A percentile compares a stretch with the other conserved stretches of the same genome.
Conservation (phyloP, 2,888 invertebrate genomes). For the Sarcophaga rosellei region DNA sequence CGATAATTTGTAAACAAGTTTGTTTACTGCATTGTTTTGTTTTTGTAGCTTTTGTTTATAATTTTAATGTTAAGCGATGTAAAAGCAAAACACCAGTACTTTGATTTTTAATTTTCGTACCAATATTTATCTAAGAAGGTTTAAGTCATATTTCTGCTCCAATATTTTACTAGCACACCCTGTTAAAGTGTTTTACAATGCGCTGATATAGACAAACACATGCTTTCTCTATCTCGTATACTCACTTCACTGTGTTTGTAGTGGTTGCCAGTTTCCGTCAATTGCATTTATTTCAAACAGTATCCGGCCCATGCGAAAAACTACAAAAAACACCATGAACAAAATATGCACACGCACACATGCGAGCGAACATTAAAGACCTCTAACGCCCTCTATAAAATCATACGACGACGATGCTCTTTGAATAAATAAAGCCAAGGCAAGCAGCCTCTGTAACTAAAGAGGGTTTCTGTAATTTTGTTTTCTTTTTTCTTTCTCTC, state of each 20-base stretch:
- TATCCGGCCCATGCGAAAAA: conserved; percentile 11
- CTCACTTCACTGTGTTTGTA: conserved; percentile 13
- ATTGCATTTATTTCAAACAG: conserved; percentile 57
- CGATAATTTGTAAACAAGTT: too few relatives aligned
- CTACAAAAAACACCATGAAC: conserved; percentile 1
- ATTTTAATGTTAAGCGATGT: too few relatives aligned
- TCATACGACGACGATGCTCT: conserved; percentile 18
- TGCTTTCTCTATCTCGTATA: background rate
- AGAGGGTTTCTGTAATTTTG: conserved; percentile 15
- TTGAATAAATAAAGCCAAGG: conserved; percentile 40
- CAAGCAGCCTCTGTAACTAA: conserved; percentile 8
- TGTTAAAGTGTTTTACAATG: background rate
- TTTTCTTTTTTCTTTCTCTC: too few relatives aligned
- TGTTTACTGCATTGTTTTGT: too few relatives aligned
- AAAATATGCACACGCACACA: conserved; percentile 34
- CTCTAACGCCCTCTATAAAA: background rate
- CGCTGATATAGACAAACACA: background rate
- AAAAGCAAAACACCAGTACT: too few relatives aligned
- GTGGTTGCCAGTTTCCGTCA: conserved; percentile 43
- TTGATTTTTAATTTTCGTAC: too few relatives aligned
- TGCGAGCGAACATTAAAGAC: conserved; percentile 25
- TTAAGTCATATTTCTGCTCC: too few relatives aligned
- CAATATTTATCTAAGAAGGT: too few relatives aligned
- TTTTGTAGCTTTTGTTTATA: too few relatives aligned
- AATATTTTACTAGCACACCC: background rate